Conservation (phyloP, 1,140 invertebrate species). For the Lordiphosa clarofinis region DNA sequence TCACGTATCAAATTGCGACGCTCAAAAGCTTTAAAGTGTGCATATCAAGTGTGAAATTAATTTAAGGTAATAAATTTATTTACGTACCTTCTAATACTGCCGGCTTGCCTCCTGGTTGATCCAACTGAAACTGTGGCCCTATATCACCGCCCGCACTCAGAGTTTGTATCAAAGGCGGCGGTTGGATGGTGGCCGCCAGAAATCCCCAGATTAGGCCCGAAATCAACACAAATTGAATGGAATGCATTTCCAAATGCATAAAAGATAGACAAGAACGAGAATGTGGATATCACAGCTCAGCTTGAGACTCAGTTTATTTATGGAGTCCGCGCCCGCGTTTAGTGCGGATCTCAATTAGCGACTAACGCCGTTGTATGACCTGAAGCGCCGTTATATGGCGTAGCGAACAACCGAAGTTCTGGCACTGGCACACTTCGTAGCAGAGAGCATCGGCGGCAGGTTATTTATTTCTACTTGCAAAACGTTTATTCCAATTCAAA, state of each 20-base stretch:
- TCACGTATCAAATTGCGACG: conserved; percentile 38
- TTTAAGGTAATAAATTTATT: neutral
- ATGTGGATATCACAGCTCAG: conserved; percentile 47
- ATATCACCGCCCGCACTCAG: conserved; percentile 54
- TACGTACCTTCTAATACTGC: conserved; percentile 42
- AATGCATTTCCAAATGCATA: conserved; percentile 25
- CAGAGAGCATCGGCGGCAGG: conserved; percentile 7
- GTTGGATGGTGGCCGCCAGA: conserved; percentile 50
- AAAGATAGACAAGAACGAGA: neutral
- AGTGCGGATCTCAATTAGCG: conserved; percentile 51
- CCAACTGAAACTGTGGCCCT: conserved; percentile 54
- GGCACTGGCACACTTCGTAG: conserved; percentile 23
- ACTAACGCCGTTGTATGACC: conserved; percentile 48
- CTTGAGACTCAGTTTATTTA: conserved; percentile 32
- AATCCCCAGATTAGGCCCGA: conserved; percentile 8
- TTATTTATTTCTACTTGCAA: conserved; percentile 24
- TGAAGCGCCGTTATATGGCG: conserved; percentile 64
- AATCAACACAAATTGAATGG: conserved; percentile 22
- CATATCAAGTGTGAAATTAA: neutral
- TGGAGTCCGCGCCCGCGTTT: conserved; percentile 21
- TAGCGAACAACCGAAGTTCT: conserved; percentile 25
- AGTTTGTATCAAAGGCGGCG: conserved; percentile 58
- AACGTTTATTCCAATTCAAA: conserved; percentile 45
- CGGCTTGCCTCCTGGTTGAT: conserved; percentile 1
- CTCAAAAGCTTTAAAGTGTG: conserved; percentile 22